These are phyloP conservation scores for Elegia similella DNA, from an alignment of 2,888 invertebrate species.

Conservation along the genomic window DNA sequence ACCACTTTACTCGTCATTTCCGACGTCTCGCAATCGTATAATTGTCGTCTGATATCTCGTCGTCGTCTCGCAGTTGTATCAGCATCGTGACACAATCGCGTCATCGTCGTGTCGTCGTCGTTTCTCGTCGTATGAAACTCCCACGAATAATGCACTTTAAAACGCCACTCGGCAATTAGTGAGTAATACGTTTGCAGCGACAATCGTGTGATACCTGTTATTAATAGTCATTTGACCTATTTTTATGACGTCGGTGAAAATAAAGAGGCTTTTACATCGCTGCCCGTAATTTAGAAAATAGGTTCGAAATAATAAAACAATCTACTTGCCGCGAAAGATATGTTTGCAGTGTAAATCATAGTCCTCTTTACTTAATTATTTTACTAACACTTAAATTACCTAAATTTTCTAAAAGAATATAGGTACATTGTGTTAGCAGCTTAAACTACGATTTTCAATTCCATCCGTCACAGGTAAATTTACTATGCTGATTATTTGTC, in stretches of 20 bases:
- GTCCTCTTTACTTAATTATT: no score
- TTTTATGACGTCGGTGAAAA: neutral
- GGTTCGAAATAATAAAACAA: no score
- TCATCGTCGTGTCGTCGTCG: constrained; percentile 29
- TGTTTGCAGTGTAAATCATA: no score
- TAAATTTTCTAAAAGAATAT: no score
- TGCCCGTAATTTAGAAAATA: neutral
- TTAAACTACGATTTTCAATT: no score
- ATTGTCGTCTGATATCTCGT: neutral
- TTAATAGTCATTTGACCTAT: constrained; percentile 11
- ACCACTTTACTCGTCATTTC: no score
- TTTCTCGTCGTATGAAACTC: constrained; percentile 1
- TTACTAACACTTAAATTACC: no score
- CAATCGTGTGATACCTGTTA: constrained; percentile 16
- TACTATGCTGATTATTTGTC: no score
- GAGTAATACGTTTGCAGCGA: constrained; percentile 33
- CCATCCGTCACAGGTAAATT: no score
- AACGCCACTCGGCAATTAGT: constrained; percentile 7
- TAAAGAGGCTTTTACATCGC: neutral
- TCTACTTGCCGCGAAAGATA: no score
- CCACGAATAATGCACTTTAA: neutral
- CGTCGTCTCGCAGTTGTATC: neutral
- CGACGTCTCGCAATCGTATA: no score
- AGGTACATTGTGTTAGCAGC: no score
- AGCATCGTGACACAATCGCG: constrained; percentile 15